These are phyloP conservation scores for Diabrotica virgifera DNA, from an alignment of 1,140 invertebrate species.

Conservation along the genomic window DNA sequence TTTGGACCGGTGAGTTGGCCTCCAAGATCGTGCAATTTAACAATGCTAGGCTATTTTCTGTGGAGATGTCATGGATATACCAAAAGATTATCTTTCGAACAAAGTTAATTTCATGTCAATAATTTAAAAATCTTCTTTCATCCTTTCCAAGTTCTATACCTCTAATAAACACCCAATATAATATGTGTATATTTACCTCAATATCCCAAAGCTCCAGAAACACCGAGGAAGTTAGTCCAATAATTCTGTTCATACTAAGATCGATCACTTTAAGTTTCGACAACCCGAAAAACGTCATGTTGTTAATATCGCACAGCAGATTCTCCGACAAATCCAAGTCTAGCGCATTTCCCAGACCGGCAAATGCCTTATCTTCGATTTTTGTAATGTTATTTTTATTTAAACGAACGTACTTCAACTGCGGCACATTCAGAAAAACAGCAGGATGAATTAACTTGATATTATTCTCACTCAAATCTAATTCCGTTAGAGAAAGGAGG, in stretches of 20 bases:
- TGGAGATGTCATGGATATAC: no score
- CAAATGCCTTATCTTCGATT: conserved; percentile 13
- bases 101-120: no score
- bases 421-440: conserved; percentile 3
- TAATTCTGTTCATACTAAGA: conserved; percentile 13
- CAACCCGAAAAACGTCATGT: conserved; percentile 17
- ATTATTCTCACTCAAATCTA: conserved; percentile 9
- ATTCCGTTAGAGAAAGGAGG: not conserved
- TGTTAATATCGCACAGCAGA: conserved; percentile 14
- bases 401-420: conserved; percentile 13
- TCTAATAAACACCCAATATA: no score
- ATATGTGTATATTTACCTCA: conserved; percentile 7
- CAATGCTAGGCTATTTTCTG: no score
- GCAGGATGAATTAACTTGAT: not conserved
- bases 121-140: no score
- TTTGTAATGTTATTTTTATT: conserved; percentile 14
- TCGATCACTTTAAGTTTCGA: conserved; percentile 18
- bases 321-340: conserved; percentile 18
- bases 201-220: conserved; percentile 16
- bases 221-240: conserved; percentile 8
- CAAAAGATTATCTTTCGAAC: no score
- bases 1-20: no score
- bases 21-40: no score
- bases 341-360: conserved; percentile 6
- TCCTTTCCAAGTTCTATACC: no score